These are phyloP conservation scores for Noctua fimbriata DNA, from an alignment of 2,888 invertebrate species.

Conservation along the genomic window DNA sequence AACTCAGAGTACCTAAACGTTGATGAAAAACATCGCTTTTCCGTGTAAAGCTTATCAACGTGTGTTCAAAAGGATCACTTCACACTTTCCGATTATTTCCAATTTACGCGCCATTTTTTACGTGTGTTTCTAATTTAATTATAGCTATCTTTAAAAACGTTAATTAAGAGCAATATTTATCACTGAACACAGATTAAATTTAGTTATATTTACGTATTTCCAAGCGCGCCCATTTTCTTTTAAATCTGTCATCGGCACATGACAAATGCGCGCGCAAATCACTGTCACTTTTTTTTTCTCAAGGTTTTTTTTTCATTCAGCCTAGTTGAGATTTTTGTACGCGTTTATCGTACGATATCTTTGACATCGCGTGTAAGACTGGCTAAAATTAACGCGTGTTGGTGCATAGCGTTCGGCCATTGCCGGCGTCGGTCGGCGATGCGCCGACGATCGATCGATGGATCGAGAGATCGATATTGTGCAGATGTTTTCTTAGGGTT, in stretches of 20 bases:
- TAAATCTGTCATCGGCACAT: slow-evolving; percentile 57
- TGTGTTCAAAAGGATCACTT: slow-evolving; percentile 60
- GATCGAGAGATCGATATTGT: slow-evolving; percentile 74
- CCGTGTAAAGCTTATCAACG: slow-evolving; percentile 66
- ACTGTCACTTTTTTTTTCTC: slow-evolving; percentile 57
- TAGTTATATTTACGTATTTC: slow-evolving; percentile 31
- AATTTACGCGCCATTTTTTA: slow-evolving; percentile 42
- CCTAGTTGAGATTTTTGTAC: slow-evolving; percentile 56
- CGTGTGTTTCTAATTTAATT: slow-evolving; percentile 13
- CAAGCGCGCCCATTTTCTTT: slow-evolving; percentile 43
- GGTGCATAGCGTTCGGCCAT: slow-evolving; percentile 76
- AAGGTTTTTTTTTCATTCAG: slow-evolving; percentile 51
- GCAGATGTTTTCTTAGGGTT: slow-evolving; percentile 76
- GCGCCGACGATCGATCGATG: slow-evolving; percentile 67
- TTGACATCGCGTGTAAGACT: slow-evolving; percentile 87
- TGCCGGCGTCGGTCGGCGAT: slow-evolving; percentile 60
- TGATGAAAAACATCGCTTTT: slow-evolving; percentile 79
- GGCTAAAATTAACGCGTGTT: slow-evolving; percentile 85
- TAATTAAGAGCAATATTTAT: slow-evolving; percentile 28
- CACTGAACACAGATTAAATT: slow-evolving; percentile 35
- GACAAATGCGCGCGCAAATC: slow-evolving; percentile 61
- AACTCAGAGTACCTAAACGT: slow-evolving; percentile 74
- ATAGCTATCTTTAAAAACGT: slow-evolving; percentile 7
- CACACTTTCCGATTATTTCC: slow-evolving; percentile 39
- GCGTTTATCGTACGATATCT: slow-evolving; percentile 78